phyloP scores from a whole-genome alignment of 2,888 invertebrate genomes.

The Eupsilia transversa region DNA sequence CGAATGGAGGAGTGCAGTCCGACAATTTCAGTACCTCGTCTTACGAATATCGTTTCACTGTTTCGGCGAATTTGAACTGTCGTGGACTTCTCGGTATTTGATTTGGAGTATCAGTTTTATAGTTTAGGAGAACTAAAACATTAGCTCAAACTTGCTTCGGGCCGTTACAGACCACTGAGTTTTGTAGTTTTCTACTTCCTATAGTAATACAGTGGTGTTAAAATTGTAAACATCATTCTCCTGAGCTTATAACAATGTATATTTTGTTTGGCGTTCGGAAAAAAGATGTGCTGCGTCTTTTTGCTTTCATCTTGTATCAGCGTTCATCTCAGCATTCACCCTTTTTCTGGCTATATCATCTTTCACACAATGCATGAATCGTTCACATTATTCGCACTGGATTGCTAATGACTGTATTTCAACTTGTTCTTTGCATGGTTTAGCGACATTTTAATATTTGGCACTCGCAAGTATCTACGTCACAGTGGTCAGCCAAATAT shows the following conservation, averaged over 20 bases:
- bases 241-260: too few species aligned
- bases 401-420: background rate
- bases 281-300: too few species aligned
- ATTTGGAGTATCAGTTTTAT: background rate
- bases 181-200: background rate
- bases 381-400: background rate
- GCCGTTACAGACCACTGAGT: background rate
- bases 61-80: constrained; percentile 6
- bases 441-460: constrained; percentile 2
- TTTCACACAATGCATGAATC: background rate
- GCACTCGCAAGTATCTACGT: constrained; percentile 8
- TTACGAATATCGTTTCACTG: background rate
- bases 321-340: background rate
- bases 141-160: background rate
- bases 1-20: constrained; percentile 27
- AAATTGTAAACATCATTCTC: background rate
- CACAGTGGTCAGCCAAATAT: constrained; percentile 1
- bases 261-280: too few species aligned
- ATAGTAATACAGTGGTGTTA: background rate
- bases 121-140: background rate
- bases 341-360: background rate
- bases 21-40: background rate
- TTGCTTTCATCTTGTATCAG: background rate
- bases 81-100: background rate
- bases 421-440: background rate